Conservation (phyloP, 2,113 vertebrate species). For the Echinops telfairi region DNA sequence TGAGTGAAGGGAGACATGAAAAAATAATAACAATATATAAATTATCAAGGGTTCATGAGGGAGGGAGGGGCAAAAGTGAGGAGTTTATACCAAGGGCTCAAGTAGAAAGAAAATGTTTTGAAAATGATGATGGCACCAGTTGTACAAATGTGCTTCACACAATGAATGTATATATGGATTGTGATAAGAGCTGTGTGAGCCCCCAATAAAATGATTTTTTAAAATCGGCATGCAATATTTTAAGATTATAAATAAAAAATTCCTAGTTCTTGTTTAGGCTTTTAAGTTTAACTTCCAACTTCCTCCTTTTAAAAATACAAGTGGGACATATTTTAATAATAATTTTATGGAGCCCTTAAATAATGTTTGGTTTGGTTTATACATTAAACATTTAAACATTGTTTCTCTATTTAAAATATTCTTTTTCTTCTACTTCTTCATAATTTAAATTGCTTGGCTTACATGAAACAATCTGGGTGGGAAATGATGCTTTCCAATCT, state of each 20-base stretch:
- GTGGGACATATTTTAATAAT: neutral
- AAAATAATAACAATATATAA: no score
- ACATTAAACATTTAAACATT: slow-evolving; percentile 22
- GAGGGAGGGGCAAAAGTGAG: no score
- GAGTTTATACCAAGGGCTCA: no score
- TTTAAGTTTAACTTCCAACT: slow-evolving; percentile 39
- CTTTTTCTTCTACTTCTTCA: slow-evolving; percentile 10
- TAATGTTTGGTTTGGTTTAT: slow-evolving; percentile 51
- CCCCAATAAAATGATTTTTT: no score
- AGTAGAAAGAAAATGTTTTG: no score
- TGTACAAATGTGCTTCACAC: no score
- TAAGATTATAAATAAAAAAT: neutral
- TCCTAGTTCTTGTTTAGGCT: neutral
- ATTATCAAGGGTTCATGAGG: no score
- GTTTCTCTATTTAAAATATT: neutral
- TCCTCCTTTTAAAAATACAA: slow-evolving; percentile 6
- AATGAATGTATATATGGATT: no score
- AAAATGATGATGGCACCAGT: no score
- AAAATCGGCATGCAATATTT: neutral
- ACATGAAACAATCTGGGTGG: neutral
- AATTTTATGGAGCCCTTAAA: slow-evolving; percentile 23
- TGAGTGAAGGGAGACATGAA: no score
- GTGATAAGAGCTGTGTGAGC: no score
- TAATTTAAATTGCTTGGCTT: slow-evolving; percentile 15
- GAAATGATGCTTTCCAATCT: slow-evolving; percentile 33